Percentiles rank a stretch among this genome's conserved stretches.
phyloP scores from a whole-genome alignment of 2,113 vertebrate genomes.

The Rhombomys opimus region DNA sequence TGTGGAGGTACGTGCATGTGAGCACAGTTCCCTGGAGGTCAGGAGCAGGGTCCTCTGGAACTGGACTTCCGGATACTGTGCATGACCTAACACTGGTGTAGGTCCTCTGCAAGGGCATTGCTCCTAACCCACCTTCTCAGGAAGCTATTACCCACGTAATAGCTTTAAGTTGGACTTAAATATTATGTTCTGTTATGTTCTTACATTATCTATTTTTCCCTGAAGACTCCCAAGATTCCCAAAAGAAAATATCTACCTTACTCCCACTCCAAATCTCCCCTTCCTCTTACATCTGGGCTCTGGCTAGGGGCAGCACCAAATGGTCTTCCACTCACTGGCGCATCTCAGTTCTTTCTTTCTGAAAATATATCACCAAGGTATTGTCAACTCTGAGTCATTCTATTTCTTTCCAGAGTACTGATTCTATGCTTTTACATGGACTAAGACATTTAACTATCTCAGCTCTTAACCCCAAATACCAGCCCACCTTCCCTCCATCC shows the following conservation, averaged over 20 bases:
- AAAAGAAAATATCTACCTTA: background rate
- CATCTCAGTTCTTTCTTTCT: background rate
- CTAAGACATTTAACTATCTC: background rate
- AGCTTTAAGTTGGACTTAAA: background rate
- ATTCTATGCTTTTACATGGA: background rate
- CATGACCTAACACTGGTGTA: background rate
- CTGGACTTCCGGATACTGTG: background rate
- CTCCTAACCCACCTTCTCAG: background rate
- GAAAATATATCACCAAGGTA: background rate
- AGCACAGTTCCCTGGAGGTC: background rate
- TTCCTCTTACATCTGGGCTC: background rate
- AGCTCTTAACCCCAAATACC: background rate
- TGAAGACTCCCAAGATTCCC: background rate
- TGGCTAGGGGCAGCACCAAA: too few species aligned
- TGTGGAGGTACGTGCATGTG: background rate
- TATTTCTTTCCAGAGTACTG: background rate
- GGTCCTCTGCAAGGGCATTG: background rate
- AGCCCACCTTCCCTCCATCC: background rate
- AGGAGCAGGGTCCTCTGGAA: background rate
- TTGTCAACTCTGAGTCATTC: background rate
- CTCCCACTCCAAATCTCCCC: fast-evolving
- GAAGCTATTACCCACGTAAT: background rate
- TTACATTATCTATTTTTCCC: background rate
- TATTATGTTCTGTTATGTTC: background rate
- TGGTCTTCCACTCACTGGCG: background rate